Percentiles rank a stretch among this genome's conserved stretches.
Conservation (phyloP, 2,113 vertebrate species). For the Forbesichthys papilliferus region DNA sequence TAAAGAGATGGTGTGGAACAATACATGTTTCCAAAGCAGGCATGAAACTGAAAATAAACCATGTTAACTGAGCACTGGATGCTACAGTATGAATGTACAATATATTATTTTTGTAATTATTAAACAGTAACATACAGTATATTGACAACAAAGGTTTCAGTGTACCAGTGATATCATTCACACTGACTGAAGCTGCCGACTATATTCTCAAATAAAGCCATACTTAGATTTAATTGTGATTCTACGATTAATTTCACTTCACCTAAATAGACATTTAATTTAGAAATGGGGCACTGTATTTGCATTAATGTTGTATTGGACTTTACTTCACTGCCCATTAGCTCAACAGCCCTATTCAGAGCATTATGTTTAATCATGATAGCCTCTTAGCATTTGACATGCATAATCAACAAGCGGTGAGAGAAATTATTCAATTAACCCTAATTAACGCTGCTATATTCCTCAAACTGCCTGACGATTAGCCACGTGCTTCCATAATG, state of each 20-base stretch:
- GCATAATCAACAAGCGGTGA: conserved; percentile 55
- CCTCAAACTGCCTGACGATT: conserved; percentile 57
- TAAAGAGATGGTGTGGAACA: conserved; percentile 59
- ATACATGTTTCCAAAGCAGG: conserved; percentile 45
- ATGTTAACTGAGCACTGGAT: conserved; percentile 23
- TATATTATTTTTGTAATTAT: too few relatives aligned
- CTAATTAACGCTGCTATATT: conserved; percentile 73
- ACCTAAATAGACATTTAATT: background rate
- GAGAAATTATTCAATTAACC: conserved; percentile 73
- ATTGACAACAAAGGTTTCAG: background rate
- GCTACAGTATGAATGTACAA: too few relatives aligned
- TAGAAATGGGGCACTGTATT: background rate
- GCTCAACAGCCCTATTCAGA: conserved; percentile 27
- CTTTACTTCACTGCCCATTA: conserved; percentile 13
- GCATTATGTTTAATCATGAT: conserved; percentile 48
- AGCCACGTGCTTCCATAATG: conserved; percentile 49
- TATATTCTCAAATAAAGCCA: background rate
- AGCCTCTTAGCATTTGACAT: conserved; percentile 57
- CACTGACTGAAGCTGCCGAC: background rate
- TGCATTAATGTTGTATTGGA: conserved; percentile 1
- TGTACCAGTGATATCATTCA: background rate
- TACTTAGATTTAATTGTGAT: background rate
- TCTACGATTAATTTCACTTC: background rate
- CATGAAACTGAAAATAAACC: conserved; percentile 24
- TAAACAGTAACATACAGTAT: background rate